Percentiles rank a stretch among this genome's conserved stretches.
These are phyloP conservation scores for Macquaria australasica DNA, from an alignment of 2,113 vertebrate species.

Conservation along the genomic window DNA sequence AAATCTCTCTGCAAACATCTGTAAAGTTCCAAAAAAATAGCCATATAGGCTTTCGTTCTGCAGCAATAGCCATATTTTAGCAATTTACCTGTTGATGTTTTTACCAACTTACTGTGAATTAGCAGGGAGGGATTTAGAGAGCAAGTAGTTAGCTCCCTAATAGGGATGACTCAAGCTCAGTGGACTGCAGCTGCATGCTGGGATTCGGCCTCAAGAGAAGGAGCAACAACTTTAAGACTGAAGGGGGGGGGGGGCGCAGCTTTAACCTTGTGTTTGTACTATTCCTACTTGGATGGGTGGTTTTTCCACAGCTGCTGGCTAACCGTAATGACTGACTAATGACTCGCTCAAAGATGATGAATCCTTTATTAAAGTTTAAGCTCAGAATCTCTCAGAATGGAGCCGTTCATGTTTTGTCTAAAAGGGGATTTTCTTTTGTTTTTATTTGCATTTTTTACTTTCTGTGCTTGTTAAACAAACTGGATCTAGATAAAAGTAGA, in stretches of 20 bases:
- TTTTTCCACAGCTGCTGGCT: not conserved
- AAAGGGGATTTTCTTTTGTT: not conserved
- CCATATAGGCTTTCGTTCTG: not conserved
- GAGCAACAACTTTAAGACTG: constrained; percentile 10
- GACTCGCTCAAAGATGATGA: not conserved
- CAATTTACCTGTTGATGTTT: not conserved
- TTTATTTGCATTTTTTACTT: not conserved
- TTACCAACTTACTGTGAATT: constrained; percentile 10
- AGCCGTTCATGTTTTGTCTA: not conserved
- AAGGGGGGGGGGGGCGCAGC: not conserved
- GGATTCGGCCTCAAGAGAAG: constrained; percentile 2
- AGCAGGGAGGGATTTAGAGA: not conserved
- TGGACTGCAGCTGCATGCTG: constrained; percentile 19
- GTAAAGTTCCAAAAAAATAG: not conserved
- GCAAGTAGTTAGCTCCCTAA: constrained; percentile 15
- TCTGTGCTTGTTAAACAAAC: not conserved
- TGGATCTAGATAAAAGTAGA: not conserved
- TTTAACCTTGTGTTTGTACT: constrained; percentile 14
- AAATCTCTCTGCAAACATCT: not conserved
- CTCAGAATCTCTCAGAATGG: not conserved
- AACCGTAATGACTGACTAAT: not conserved
- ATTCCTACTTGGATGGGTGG: not conserved
- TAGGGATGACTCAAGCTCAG: constrained; percentile 22
- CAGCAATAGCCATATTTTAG: not conserved
- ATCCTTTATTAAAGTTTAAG: not conserved